Conservation (phyloP, 2,113 vertebrate species). For the Hypanus sabinus region DNA sequence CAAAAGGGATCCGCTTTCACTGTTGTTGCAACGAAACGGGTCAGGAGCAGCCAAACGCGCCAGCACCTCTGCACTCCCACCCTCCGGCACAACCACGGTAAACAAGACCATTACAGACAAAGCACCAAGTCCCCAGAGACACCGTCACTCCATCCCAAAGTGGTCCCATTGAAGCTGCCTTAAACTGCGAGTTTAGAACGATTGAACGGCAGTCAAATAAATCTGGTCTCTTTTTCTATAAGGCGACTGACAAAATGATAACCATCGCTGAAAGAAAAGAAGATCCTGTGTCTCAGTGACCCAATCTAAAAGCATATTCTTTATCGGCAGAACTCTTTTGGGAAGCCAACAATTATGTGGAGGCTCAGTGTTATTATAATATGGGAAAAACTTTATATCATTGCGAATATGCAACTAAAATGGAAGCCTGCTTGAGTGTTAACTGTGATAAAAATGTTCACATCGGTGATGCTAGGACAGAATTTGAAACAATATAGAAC, state of each 20-base stretch:
- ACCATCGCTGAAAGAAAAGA: neutral
- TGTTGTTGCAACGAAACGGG: neutral
- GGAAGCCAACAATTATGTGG: neutral
- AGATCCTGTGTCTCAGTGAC: neutral
- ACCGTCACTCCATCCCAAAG: neutral
- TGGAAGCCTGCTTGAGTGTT: neutral
- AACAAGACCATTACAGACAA: neutral
- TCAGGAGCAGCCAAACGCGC: neutral
- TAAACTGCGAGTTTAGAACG: neutral
- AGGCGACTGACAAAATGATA: neutral
- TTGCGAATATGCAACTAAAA: neutral
- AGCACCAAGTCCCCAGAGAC: no score
- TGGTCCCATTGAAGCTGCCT: neutral
- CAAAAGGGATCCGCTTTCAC: conserved; percentile 4
- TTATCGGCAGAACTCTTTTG: no score
- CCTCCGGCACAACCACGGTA: neutral
- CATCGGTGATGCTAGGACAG: neutral
- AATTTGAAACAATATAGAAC: neutral
- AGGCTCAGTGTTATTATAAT: neutral
- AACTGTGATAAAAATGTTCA: neutral
- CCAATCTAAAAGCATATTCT: neutral
- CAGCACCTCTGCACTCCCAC: no score
- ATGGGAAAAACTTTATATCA: neutral
- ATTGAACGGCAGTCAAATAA: neutral
- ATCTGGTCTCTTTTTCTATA: neutral